Evolutionary conservation across 2,113 vertebrate species (phyloP).

Genomic region (Zosterops pallidus): DNA sequence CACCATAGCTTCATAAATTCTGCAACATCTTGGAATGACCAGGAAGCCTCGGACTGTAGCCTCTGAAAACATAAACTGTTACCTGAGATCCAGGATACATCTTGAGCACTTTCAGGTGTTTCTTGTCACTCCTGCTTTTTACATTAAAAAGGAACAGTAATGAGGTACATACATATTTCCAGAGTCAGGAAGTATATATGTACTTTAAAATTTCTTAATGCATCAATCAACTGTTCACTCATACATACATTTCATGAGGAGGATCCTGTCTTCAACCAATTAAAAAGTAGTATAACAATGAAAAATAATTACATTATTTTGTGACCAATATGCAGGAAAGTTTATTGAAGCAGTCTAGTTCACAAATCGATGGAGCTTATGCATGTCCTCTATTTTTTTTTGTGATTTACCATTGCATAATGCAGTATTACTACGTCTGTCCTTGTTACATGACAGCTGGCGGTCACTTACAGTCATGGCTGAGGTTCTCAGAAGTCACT

Average conservation of each 20-base stretch:
- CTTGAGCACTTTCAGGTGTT: background rate
- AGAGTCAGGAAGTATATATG: background rate
- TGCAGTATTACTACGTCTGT: background rate
- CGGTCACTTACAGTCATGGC: background rate
- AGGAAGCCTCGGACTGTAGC: background rate
- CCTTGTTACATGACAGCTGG: rapidly evolving
- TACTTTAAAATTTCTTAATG: background rate
- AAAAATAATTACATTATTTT: background rate
- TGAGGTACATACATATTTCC: background rate
- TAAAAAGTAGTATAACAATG: background rate
- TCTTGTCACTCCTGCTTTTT: background rate
- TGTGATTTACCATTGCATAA: background rate
- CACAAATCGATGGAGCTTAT: background rate
- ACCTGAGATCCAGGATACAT: background rate
- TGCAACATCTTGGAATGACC: background rate
- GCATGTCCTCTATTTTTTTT: background rate
- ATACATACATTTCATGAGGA: background rate
- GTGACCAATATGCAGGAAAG: background rate
- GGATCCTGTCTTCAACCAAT: background rate
- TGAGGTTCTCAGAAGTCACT: background rate
- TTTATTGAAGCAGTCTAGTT: background rate
- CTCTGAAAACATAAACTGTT: background rate
- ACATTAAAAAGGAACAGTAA: background rate
- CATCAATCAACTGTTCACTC: rapidly evolving
- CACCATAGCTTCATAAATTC: background rate